These are phyloP conservation scores for Adela reaumurella DNA, from an alignment of 2,888 invertebrate species.

Conservation along the genomic window DNA sequence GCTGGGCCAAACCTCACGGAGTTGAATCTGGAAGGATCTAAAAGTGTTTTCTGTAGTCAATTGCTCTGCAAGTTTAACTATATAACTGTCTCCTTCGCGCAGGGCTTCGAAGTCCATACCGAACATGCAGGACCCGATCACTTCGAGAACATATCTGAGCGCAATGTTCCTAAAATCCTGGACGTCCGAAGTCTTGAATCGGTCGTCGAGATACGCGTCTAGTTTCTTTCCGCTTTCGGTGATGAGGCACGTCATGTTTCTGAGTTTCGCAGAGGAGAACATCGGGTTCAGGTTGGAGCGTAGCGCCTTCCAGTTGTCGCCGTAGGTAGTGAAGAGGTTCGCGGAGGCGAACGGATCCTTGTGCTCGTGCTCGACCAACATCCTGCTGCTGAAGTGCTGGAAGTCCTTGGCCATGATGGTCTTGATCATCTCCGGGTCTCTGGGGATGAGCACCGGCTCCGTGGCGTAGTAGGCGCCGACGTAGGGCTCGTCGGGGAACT, in stretches of 20 bases:
- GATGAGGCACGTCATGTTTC: neutral
- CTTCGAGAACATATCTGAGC: neutral
- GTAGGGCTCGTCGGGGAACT: neutral
- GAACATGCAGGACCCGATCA: neutral
- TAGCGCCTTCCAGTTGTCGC: slow-evolving; percentile 6
- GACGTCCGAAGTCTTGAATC: neutral
- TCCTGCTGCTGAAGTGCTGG: slow-evolving; percentile 4
- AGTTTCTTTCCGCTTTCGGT: neutral
- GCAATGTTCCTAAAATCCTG: neutral
- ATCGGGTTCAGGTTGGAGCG: slow-evolving; percentile 6
- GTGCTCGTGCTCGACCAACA: neutral
- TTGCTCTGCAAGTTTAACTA: neutral
- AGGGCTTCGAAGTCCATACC: neutral
- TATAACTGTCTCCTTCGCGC: neutral
- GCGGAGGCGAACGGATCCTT: neutral
- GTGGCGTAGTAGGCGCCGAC: neutral
- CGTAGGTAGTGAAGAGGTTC: slow-evolving; percentile 3
- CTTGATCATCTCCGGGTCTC: slow-evolving; percentile 7
- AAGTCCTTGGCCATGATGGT: slow-evolving; percentile 6
- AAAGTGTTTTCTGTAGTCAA: neutral
- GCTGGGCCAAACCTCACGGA: neutral
- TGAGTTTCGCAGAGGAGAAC: slow-evolving; percentile 4
- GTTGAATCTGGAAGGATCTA: neutral
- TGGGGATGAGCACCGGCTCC: slow-evolving; percentile 1
- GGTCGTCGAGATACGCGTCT: neutral